Conservation (phyloP, 2,113 vertebrate species). For the Circaetus gallicus region DNA sequence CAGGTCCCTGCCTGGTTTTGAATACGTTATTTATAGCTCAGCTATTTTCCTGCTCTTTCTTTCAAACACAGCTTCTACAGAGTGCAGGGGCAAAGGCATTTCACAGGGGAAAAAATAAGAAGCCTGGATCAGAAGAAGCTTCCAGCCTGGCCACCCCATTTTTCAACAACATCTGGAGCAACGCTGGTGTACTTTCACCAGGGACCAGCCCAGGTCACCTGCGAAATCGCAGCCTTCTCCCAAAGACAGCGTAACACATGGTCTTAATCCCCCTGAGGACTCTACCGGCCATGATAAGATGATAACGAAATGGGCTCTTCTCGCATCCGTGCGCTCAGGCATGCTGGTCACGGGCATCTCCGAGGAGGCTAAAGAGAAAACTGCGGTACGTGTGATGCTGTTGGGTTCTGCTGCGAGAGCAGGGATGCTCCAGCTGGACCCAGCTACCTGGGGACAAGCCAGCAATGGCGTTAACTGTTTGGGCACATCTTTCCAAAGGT, state of each 20-base stretch:
- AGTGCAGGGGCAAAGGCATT: not conserved
- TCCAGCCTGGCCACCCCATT: not conserved
- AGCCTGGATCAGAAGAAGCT: not conserved
- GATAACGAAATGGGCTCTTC: not conserved
- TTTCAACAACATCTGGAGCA: not conserved
- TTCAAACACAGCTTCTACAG: not conserved
- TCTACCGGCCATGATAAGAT: fast-evolving
- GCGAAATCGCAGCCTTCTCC: not conserved
- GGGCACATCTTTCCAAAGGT: not conserved
- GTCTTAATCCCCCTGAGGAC: not conserved
- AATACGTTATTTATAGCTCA: slow-evolving; percentile 36
- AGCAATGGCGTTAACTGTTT: fast-evolving
- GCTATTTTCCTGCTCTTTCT: not conserved
- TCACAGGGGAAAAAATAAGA: not conserved
- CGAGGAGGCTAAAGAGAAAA: not conserved
- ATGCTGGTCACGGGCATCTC: fast-evolving
- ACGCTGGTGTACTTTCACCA: not conserved
- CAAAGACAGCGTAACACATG: fast-evolving
- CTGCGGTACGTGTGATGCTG: fast-evolving
- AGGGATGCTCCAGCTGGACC: not conserved
- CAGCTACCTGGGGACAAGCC: not conserved
- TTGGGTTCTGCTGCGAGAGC: fast-evolving
- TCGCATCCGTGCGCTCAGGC: not conserved
- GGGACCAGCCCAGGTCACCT: not conserved
- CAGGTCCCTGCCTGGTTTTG: slow-evolving; percentile 2